These are phyloP conservation scores for Berghia stephanieae DNA, from an alignment of 1,140 invertebrate species.

Conservation along the genomic window DNA sequence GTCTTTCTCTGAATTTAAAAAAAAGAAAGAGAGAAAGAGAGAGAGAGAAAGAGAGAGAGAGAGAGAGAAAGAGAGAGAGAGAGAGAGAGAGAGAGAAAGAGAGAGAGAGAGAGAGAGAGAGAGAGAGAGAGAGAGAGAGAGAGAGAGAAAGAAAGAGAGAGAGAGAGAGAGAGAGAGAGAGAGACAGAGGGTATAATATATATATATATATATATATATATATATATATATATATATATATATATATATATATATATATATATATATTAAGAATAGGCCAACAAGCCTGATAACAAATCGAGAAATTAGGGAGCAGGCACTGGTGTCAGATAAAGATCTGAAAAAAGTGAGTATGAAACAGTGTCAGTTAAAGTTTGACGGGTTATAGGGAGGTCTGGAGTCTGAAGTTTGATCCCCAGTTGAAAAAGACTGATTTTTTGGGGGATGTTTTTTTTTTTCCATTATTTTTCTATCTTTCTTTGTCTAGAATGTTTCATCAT, in stretches of 20 bases:
- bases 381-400: no score
- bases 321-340: no score
- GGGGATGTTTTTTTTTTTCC: no score
- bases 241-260: background rate
- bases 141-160: background rate
- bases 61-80: background rate
- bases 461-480: no score
- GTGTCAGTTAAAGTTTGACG: no score
- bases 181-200: background rate
- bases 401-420: no score
- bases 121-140: no score
- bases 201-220: background rate
- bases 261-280: background rate
- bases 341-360: no score
- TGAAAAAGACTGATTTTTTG: no score
- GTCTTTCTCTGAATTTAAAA: background rate
- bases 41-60: background rate
- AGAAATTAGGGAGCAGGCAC: no score
- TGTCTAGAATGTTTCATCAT: no score
- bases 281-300: background rate
- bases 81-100: slow-evolving; percentile 11
- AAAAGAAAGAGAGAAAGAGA: background rate
- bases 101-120: background rate
- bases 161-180: background rate
- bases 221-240: background rate